Percentiles rank a stretch among this genome's conserved stretches.
phyloP scores from a whole-genome alignment of 2,797 vertebrate genomes.

The Malacoctenus gilli region DNA sequence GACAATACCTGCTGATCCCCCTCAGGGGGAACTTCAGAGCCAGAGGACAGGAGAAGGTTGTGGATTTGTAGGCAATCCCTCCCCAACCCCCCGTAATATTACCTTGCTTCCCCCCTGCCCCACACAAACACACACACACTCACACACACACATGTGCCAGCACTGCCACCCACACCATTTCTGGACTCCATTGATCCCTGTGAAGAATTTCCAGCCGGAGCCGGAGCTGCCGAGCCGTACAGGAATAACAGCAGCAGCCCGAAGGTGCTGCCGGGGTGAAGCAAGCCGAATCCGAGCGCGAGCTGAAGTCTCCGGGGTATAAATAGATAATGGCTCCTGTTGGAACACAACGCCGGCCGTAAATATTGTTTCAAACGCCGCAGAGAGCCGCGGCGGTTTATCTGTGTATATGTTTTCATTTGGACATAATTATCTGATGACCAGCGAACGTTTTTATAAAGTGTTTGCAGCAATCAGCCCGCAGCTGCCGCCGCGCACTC shows the following conservation, averaged over 20 bases:
- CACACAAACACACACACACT: slow-evolving; percentile 23
- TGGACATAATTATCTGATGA: neutral
- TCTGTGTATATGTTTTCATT: neutral
- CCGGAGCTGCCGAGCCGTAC: slow-evolving; percentile 45
- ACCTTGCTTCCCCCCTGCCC: slow-evolving; percentile 35
- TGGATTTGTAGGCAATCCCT: slow-evolving; percentile 64
- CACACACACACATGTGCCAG: slow-evolving; percentile 13
- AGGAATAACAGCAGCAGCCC: slow-evolving; percentile 55
- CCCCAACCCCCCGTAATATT: slow-evolving; percentile 57
- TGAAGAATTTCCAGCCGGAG: slow-evolving; percentile 54
- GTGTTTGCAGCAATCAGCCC: neutral
- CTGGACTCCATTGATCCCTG: slow-evolving; percentile 62
- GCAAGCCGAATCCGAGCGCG: slow-evolving; percentile 32
- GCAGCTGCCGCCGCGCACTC: neutral
- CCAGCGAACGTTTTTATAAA: neutral
- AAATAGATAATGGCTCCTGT: slow-evolving; percentile 49
- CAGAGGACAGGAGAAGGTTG: slow-evolving; percentile 64
- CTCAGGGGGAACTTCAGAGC: slow-evolving; percentile 43
- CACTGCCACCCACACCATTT: slow-evolving; percentile 18
- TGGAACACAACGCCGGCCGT: slow-evolving; percentile 3
- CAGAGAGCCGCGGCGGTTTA: neutral
- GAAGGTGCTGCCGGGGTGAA: slow-evolving; percentile 51
- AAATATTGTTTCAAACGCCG: slow-evolving; percentile 16
- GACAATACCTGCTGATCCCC: slow-evolving; percentile 37
- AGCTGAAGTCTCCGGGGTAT: slow-evolving; percentile 40